phyloP scores from a whole-genome alignment of 2,113 vertebrate genomes.

The Oceanodroma tethys region DNA sequence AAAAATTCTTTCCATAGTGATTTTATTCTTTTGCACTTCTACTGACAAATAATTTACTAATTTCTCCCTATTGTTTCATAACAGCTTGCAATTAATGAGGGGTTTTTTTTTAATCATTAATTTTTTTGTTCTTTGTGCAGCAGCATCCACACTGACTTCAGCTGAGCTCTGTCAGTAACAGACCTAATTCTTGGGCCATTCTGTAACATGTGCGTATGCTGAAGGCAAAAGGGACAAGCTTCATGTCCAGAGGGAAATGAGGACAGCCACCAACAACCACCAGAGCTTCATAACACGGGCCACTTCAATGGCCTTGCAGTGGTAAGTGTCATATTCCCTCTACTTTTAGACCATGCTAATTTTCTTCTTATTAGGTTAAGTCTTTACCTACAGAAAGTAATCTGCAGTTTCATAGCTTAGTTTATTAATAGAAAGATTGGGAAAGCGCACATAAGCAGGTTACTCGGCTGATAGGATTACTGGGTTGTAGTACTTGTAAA shows the following conservation, averaged over 20 bases:
- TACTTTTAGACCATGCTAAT: neutral
- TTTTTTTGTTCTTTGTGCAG: neutral
- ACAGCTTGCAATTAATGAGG: neutral
- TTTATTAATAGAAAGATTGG: neutral
- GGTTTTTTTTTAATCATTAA: neutral
- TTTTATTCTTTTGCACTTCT: constrained; percentile 47
- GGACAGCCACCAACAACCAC: neutral
- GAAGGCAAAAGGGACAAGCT: neutral
- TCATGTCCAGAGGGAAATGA: neutral
- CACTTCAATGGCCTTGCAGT: neutral
- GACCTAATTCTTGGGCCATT: neutral
- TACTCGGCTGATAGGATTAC: neutral
- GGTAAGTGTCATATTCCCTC: neutral
- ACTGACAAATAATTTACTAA: constrained; percentile 23
- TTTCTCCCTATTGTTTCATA: constrained; percentile 16
- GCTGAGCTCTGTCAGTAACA: neutral
- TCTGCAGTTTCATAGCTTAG: neutral
- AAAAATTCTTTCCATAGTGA: constrained; percentile 58
- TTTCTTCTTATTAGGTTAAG: neutral
- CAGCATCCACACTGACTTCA: neutral
- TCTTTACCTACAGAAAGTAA: neutral
- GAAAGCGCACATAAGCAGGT: neutral
- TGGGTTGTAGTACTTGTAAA: neutral
- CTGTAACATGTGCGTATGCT: neutral
- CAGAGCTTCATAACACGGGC: neutral